Evolutionary conservation across 2,888 invertebrate genomes (phyloP), one percentile per base, ranked within the genome.

Genomic region (Catocala fraxini): DNA sequence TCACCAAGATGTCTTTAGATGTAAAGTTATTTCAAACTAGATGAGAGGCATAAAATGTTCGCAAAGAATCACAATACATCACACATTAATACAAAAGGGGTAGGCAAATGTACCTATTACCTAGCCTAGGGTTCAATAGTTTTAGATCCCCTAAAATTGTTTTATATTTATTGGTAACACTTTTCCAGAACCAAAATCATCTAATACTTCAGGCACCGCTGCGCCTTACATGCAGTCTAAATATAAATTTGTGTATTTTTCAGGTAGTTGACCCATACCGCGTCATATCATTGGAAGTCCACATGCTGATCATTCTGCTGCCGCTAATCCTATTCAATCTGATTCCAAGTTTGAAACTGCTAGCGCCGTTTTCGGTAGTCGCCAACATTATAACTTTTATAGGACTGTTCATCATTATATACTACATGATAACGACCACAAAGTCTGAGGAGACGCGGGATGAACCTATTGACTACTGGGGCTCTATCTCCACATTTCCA

Each of bases 331-430:
- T 95, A 3, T 95, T 97, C 74, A 97, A 96, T 87, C 95, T 96
- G 85, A 96, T 97, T 63, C 95, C 96, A 65, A 97, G 97, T 86
- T 93, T 98, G 61, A 97, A 97, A 86, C 86, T 96, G 39, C 89
- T 99, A 73, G 97, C 98, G 0, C 97, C 98, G 0, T 97, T 98
- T 84, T 98, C 98, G 0, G 96, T 97, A 51, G 82, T 97, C 13
- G 98, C 98, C 12, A 98, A 98, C 87, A 81, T 96, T 35, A 95
- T 98, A 45, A 98, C 97, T 11, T 95, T 97, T 56, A 89, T 96
- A 11, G 97, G 98, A 4, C 95, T 98, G 51, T 96, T 95, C 42
- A 96, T 98, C 77, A 96, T 97, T 55, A 92, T 97, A 64, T 96
- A 96, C 84, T 97, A 96, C 80, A 45, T 93, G 97, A 57, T 71